Conservation (phyloP, 2,113 vertebrate species). For the Ginglymostoma cirratum region DNA sequence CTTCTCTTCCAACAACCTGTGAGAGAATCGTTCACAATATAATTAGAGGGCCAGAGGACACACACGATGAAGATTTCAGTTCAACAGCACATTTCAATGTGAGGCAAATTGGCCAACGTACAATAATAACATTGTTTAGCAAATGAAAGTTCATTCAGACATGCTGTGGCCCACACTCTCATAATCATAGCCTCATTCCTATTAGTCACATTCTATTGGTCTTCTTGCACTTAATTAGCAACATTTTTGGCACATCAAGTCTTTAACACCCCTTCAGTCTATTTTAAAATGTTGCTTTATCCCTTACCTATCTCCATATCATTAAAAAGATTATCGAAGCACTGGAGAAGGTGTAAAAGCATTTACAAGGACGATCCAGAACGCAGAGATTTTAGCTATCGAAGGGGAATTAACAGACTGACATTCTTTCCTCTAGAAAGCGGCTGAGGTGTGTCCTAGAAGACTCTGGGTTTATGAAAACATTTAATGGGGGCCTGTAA, state of each 20-base stretch:
- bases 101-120: neutral
- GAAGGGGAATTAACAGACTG: neutral
- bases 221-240: neutral
- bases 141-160: neutral
- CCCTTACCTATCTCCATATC: neutral
- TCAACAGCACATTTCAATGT: neutral
- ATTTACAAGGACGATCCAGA: neutral
- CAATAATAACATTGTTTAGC: neutral
- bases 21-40: neutral
- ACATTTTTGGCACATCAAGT: neutral
- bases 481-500: neutral
- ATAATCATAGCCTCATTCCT: neutral
- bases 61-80: neutral
- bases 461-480: neutral
- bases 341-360: neutral
- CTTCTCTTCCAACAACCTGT: neutral
- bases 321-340: neutral
- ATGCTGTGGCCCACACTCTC: neutral
- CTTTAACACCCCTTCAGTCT: neutral
- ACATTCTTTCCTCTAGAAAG: neutral
- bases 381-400: neutral
- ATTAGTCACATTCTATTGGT: neutral
- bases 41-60: neutral
- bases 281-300: neutral
- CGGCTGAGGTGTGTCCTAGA: neutral